Evolutionary conservation across 2,888 invertebrate species (phyloP).

Genomic region (Rhagonycha lutea): DNA sequence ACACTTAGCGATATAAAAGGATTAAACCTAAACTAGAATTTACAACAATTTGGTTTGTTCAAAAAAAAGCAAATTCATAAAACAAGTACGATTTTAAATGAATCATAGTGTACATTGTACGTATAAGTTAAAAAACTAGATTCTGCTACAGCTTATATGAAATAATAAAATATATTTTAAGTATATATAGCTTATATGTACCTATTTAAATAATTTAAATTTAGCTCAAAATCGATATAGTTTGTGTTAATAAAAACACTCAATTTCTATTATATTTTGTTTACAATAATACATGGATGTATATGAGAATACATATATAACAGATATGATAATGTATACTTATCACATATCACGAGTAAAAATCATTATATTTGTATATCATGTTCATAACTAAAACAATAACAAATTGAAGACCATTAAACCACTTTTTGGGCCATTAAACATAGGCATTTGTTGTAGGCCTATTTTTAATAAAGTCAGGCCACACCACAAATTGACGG

Average conservation of each 20-base stretch:
- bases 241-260: neutral
- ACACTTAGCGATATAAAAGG: neutral
- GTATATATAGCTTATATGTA: slow-evolving; percentile 19
- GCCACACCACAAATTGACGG: neutral
- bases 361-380: slow-evolving; percentile 32
- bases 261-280: neutral
- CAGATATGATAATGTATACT: slow-evolving; percentile 38
- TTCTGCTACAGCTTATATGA: slow-evolving; percentile 9
- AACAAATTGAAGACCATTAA: neutral
- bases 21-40: neutral
- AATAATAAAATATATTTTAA: slow-evolving; percentile 22
- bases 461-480: neutral
- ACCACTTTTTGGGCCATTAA: neutral
- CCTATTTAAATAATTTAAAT: slow-evolving; percentile 8
- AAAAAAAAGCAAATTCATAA: neutral
- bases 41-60: neutral
- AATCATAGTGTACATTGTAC: slow-evolving; percentile 8
- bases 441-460: neutral
- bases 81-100: neutral
- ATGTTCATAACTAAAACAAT: slow-evolving; percentile 33
- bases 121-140: slow-evolving; percentile 11
- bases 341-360: slow-evolving; percentile 45
- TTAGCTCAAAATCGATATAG: slow-evolving; percentile 16
- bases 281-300: neutral
- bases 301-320: slow-evolving; percentile 15